Percentiles rank a stretch among this genome's conserved stretches.
Evolutionary conservation across 2,797 vertebrate genomes (phyloP).

Genomic region (Acanthiza pusilla): DNA sequence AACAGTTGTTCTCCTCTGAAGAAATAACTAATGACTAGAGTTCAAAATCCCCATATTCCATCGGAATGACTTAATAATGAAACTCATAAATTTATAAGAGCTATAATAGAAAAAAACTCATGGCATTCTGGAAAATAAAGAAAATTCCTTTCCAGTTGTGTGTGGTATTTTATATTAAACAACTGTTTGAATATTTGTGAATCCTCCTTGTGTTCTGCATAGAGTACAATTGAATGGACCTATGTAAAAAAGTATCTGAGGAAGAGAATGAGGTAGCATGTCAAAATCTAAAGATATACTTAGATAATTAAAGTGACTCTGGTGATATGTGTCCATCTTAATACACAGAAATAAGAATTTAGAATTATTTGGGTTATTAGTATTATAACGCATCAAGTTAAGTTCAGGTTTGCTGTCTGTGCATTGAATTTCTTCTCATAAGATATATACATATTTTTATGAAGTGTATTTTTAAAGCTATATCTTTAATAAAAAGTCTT

Average conservation of each 20-base stretch:
- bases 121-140: conserved; percentile 31
- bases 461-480: neutral
- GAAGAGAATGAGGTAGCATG: neutral
- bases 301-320: neutral
- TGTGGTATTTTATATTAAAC: neutral
- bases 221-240: neutral
- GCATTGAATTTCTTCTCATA: neutral
- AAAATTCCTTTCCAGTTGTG: neutral
- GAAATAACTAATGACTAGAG: conserved; percentile 34
- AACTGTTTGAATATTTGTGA: neutral
- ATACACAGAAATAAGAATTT: neutral
- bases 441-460: neutral
- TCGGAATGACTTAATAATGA: conserved; percentile 44
- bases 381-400: neutral
- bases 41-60: conserved; percentile 39
- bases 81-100: conserved; percentile 27
- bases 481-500: neutral
- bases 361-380: neutral
- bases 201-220: neutral
- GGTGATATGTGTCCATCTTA: neutral
- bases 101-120: conserved; percentile 17
- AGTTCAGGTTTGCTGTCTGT: neutral
- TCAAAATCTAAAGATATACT: neutral
- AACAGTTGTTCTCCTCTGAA: conserved; percentile 32
- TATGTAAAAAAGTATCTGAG: neutral